Base-by-base conservation (phyloP, 2,888 invertebrate genomes). In the Sinelater perroti region DNA sequence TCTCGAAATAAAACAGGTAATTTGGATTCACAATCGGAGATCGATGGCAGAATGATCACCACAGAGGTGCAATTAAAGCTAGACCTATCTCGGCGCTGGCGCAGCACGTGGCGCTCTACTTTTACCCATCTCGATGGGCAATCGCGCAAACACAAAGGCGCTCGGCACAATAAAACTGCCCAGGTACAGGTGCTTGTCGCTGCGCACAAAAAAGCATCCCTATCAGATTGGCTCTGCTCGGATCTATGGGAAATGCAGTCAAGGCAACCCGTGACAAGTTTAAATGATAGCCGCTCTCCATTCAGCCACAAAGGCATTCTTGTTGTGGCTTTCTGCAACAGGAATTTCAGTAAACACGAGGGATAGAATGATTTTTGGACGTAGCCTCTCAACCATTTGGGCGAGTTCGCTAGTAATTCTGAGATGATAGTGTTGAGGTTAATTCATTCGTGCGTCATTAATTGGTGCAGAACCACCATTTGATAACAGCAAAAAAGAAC, bases 181-280 rank as follows among this genome's bases (percentile, higher is more conserved):
- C 40, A 40, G 40, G 40, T 40, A 40, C 40, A 40, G 40, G 40
- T 40, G 40, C 40, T 40, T 40, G 40, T 40, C 40, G 26, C 26
- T 40, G 16, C n/a, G 26, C n/a, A 36, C 36, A 36, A 36, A 40
- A 38, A 40, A 24, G 40, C 7, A 21, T 24, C 21, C 40, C 21
- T 14, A 40, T 40, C 40, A 40, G 26, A 11, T 40, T 11, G 28
- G 11, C 11, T 24, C 35, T 11, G 26, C 6, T 40, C 14, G 13
- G 14, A 40, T 26, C 20, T 40, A 40, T 40, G 40, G 40, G 40
- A 40, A 40, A 40, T 40, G 11, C 40, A 40, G 40, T 40, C 40
- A 40, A 40, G 40, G 40, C 7, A 40, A 24, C 24, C 40, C 21
- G n/a, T n/a, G n/a, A n/a, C n/a, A n/a, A n/a, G n/a, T n/a, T n/a